Evolutionary conservation across 2,888 invertebrate genomes (phyloP).

Genomic region (Meteorus colon): DNA sequence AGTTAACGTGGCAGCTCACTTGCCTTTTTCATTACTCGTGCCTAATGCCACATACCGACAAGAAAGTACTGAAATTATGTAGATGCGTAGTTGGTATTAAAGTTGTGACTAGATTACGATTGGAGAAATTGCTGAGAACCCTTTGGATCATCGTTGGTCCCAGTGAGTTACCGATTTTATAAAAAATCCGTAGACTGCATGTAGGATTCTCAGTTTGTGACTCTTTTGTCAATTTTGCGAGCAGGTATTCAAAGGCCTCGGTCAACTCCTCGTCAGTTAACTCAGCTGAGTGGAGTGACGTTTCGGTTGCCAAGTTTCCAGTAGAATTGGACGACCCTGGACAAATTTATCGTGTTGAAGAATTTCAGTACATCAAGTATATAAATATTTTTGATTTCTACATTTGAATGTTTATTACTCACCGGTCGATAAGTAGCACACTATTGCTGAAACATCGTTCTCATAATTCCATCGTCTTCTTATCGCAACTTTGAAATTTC

Average conservation of each 20-base stretch:
- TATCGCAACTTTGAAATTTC: conserved; percentile 87
- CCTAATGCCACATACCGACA: conserved; percentile 88
- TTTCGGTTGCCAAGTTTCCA: conserved; percentile 67
- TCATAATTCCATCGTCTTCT: conserved; percentile 92
- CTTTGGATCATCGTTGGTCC: conserved; percentile 71
- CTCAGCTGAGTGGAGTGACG: conserved; percentile 66
- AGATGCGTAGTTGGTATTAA: conserved; percentile 86
- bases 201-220: conserved; percentile 75
- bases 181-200: conserved; percentile 86
- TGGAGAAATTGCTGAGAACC: conserved; percentile 67
- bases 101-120: conserved; percentile 79
- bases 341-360: conserved; percentile 37
- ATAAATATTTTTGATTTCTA: conserved; percentile 11
- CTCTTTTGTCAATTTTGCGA: conserved; percentile 76
- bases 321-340: conserved; percentile 70
- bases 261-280: conserved; percentile 75
- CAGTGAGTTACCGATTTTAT: conserved; percentile 79
- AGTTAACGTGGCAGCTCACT: conserved; percentile 41
- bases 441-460: conserved; percentile 89
- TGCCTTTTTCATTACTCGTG: conserved; percentile 76
- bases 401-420: conserved; percentile 51
- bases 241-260: conserved; percentile 77
- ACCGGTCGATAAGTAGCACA: conserved; percentile 87
- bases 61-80: conserved; percentile 87
- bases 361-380: conserved; percentile 7